Conservation (phyloP, 2,888 invertebrate genomes). For the Noctua janthe region DNA sequence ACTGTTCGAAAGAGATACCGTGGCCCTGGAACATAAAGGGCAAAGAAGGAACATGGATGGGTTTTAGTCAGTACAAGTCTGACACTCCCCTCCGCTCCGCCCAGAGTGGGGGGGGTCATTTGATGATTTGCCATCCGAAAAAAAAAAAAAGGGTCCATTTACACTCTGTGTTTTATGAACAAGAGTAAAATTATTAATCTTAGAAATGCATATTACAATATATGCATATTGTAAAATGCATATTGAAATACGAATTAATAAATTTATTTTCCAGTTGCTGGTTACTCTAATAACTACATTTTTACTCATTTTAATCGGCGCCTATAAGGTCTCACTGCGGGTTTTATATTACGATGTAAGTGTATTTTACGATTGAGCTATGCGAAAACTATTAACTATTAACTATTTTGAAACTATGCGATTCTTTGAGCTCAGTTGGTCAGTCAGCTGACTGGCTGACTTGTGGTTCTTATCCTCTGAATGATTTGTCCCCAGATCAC, state of each 20-base stretch:
- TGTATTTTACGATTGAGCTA: neutral
- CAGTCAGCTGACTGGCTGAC: neutral
- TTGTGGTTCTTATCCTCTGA: neutral
- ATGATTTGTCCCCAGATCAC: slow-evolving; percentile 25
- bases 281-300: slow-evolving; percentile 59
- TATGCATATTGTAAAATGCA: no score
- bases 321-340: neutral
- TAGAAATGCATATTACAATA: neutral
- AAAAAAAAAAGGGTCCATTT: no score
- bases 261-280: slow-evolving; percentile 53
- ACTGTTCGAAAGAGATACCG: no score
- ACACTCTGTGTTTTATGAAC: neutral
- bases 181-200: neutral
- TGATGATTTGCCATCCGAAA: no score
- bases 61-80: no score
- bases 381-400: no score
- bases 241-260: no score
- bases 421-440: neutral
- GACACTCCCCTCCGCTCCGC: no score
- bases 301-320: slow-evolving; percentile 5
- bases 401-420: neutral
- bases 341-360: slow-evolving; percentile 31
- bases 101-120: no score
- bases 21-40: no score
- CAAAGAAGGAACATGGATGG: no score